Evolutionary conservation across 2,888 invertebrate species (phyloP).

Genomic region (Noctua janthe): DNA sequence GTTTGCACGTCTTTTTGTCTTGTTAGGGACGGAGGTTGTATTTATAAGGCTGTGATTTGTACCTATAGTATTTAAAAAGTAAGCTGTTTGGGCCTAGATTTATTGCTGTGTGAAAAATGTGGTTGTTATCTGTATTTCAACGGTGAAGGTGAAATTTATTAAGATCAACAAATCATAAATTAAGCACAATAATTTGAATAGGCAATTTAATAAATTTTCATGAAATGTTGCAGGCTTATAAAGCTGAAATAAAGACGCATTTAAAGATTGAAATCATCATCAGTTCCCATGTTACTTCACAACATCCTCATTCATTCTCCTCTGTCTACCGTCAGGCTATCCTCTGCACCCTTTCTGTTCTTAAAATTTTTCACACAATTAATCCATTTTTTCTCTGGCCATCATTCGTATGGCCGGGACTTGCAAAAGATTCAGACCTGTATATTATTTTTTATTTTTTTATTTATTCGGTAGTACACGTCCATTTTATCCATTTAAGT

Average conservation of each 20-base stretch:
- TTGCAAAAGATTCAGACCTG: not conserved
- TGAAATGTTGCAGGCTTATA: not conserved
- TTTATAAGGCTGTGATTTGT: not conserved
- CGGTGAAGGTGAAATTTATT: not conserved
- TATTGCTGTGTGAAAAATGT: not conserved
- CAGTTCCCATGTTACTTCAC: not conserved
- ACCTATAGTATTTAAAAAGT: not conserved
- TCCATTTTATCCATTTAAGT: too few species aligned
- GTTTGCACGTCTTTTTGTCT: conserved; percentile 54
- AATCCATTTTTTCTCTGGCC: not conserved
- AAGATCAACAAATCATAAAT: not conserved
- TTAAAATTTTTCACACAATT: not conserved
- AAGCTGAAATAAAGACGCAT: not conserved
- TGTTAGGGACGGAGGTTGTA: conserved; percentile 39
- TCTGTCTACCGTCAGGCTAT: not conserved
- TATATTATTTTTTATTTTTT: too few species aligned
- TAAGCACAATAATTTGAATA: not conserved
- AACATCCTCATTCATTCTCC: not conserved
- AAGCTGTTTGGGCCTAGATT: not conserved
- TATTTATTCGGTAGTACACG: too few species aligned
- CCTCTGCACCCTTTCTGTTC: not conserved
- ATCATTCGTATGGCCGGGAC: not conserved
- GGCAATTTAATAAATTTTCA: not conserved
- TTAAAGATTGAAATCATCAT: not conserved
- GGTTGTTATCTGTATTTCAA: too few species aligned